These are phyloP conservation scores for Myotis pilosus DNA, from an alignment of 2,797 vertebrate genomes.

Conservation along the genomic window DNA sequence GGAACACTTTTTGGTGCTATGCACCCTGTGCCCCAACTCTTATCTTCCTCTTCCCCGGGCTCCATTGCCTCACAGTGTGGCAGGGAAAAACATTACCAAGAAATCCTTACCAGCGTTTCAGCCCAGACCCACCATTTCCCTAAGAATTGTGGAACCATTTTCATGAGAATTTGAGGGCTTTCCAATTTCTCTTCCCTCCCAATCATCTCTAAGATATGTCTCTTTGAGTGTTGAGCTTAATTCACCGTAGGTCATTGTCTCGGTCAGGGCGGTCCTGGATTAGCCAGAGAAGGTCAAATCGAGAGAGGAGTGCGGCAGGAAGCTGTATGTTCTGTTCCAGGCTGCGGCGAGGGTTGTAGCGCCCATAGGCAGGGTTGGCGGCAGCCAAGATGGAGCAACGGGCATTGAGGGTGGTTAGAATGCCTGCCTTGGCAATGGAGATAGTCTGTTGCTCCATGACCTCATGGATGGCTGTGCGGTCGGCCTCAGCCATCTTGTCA, in stretches of 20 bases:
- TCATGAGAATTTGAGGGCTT: neutral
- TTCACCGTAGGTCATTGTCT: constrained; percentile 89
- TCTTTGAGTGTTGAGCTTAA: neutral
- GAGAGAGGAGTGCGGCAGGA: constrained; percentile 92
- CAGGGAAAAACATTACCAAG: neutral
- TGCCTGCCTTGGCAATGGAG: constrained; percentile 96
- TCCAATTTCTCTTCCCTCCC: neutral
- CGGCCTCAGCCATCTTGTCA: constrained; percentile 94
- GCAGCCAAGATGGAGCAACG: constrained; percentile 95
- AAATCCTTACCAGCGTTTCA: neutral
- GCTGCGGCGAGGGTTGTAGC: constrained; percentile 92
- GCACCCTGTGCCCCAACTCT: rapidly evolving
- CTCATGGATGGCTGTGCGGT: constrained; percentile 95
- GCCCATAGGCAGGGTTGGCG: constrained; percentile 93
- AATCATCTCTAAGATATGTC: neutral
- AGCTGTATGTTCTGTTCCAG: constrained; percentile 95
- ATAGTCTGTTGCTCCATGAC: constrained; percentile 98
- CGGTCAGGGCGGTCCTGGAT: constrained; percentile 94
- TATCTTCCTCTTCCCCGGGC: neutral
- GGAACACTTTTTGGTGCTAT: neutral
- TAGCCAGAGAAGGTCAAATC: constrained; percentile 95
- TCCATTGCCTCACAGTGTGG: neutral
- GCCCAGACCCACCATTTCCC: neutral
- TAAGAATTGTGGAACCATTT: neutral
- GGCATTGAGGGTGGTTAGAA: constrained; percentile 94